Percentiles rank a stretch among this genome's conserved stretches.
These are phyloP conservation scores for Polypterus bichir DNA, from an alignment of 2,113 vertebrate genomes.

Conservation along the genomic window DNA sequence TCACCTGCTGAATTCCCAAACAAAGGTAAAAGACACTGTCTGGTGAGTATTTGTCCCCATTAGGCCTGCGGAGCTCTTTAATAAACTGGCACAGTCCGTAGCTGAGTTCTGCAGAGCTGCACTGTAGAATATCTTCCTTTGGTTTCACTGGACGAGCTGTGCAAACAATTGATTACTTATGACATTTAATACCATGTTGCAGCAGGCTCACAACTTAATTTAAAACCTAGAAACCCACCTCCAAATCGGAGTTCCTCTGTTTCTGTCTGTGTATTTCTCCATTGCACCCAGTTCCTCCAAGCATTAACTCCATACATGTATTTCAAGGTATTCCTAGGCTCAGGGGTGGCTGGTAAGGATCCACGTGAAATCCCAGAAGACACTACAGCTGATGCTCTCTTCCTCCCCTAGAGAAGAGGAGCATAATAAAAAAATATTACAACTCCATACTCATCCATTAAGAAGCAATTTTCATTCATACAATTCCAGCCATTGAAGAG, in stretches of 20 bases:
- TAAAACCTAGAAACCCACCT: slow-evolving; percentile 28
- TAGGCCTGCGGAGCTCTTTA: slow-evolving; percentile 76
- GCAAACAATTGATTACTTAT: neutral
- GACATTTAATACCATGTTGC: neutral
- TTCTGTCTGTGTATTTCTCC: slow-evolving; percentile 73
- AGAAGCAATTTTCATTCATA: too few species aligned
- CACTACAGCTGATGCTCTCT: slow-evolving; percentile 52
- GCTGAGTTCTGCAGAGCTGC: slow-evolving; percentile 83
- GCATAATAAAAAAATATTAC: neutral
- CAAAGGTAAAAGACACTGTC: slow-evolving; percentile 97
- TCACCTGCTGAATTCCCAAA: slow-evolving; percentile 93
- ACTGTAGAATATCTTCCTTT: slow-evolving; percentile 82
- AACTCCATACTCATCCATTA: too few species aligned
- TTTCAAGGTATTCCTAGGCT: slow-evolving; percentile 64
- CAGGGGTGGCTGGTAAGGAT: slow-evolving; percentile 52
- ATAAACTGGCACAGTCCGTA: slow-evolving; percentile 89
- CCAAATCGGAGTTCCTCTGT: slow-evolving; percentile 65
- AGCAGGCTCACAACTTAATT: neutral
- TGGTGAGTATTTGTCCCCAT: slow-evolving; percentile 71
- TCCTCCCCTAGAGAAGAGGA: slow-evolving; percentile 48
- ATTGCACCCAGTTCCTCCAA: slow-evolving; percentile 89
- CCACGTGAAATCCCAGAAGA: slow-evolving; percentile 41
- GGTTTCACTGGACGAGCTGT: slow-evolving; percentile 69
- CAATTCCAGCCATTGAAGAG: too few species aligned
- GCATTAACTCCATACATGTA: slow-evolving; percentile 84